Evolutionary conservation across 2,797 vertebrate species (phyloP).

Genomic region (Enteromius afrohamiltoni): DNA sequence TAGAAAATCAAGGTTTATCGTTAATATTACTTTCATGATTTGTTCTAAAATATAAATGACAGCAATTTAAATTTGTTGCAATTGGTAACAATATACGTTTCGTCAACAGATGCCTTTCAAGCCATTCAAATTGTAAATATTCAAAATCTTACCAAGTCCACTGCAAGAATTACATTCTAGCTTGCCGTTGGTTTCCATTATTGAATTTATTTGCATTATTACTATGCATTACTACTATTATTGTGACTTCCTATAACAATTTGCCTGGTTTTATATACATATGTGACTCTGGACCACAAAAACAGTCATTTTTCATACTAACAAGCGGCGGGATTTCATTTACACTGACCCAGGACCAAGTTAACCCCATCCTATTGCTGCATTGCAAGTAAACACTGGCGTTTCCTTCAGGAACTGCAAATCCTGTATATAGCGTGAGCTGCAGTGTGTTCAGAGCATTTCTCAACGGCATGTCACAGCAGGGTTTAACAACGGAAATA

Average conservation of each 20-base stretch:
- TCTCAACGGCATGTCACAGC: constrained; percentile 21
- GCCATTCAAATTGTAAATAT: background rate
- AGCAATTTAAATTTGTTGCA: background rate
- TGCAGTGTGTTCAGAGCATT: background rate
- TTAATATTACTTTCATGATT: background rate
- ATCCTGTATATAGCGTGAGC: background rate
- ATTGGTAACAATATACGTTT: background rate
- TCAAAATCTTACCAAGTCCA: background rate
- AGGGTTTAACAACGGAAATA: constrained; percentile 35
- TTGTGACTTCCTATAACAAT: background rate
- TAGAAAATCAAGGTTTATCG: background rate
- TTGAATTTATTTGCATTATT: background rate
- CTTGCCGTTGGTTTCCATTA: background rate
- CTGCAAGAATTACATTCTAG: background rate
- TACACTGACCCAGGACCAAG: background rate
- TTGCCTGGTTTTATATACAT: background rate
- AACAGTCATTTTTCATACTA: no score
- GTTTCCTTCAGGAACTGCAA: background rate
- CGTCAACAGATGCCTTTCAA: background rate
- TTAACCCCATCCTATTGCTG: background rate
- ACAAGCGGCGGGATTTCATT: background rate
- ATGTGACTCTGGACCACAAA: no score
- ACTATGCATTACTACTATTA: background rate
- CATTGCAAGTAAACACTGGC: background rate
- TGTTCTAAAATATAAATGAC: background rate